Evolutionary conservation across 2,888 invertebrate species (phyloP).

Genomic region (Sinopyrophorus schimmeli): DNA sequence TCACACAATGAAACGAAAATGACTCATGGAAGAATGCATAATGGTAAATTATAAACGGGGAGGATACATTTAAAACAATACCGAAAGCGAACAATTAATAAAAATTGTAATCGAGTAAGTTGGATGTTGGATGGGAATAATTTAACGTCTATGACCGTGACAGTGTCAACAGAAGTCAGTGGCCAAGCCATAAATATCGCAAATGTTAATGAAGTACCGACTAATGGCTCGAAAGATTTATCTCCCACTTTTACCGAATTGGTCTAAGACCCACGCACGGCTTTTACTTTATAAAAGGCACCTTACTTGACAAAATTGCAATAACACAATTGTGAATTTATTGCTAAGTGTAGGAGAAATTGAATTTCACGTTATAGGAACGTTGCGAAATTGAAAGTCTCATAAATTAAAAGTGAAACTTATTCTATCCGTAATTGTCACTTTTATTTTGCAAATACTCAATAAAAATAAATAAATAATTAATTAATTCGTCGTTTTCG

Average conservation of each 20-base stretch:
- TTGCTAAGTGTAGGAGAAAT: constrained; percentile 3
- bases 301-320: too few species aligned
- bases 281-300: constrained; percentile 6
- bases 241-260: background rate
- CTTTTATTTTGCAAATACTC: too few species aligned
- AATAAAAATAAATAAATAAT: too few species aligned
- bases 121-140: constrained; percentile 20
- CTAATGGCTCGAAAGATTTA: constrained; percentile 3
- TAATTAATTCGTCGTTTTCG: too few species aligned
- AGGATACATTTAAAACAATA: too few species aligned
- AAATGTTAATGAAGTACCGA: constrained; percentile 11
- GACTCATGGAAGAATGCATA: too few species aligned
- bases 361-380: background rate
- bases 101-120: too few species aligned
- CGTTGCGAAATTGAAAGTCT: background rate
- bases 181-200: constrained; percentile 25
- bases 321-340: too few species aligned
- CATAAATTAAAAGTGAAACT: constrained; percentile 10
- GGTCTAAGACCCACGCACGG: background rate
- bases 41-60: too few species aligned
- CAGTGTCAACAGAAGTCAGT: constrained; percentile 26
- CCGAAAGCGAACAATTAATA: too few species aligned
- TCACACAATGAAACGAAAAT: too few species aligned
- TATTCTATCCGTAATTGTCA: background rate
- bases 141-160: constrained; percentile 28